Percentiles rank a stretch among this genome's conserved stretches.
These are phyloP conservation scores for Mamestra brassicae DNA, from an alignment of 2,888 invertebrate genomes.

Conservation along the genomic window DNA sequence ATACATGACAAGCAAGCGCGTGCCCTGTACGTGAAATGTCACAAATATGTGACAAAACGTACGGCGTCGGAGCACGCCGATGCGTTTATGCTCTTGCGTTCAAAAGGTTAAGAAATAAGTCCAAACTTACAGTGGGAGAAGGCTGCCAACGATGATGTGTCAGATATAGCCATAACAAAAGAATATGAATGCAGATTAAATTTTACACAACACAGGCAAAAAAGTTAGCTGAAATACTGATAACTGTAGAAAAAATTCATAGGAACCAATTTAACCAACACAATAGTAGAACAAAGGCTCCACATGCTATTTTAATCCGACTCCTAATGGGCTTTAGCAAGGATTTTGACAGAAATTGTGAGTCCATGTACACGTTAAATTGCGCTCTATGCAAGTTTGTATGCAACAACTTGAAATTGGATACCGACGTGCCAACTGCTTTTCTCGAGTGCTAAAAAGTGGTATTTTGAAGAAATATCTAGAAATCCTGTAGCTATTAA, in stretches of 20 bases:
- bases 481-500: too few relatives aligned
- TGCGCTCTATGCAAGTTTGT: not conserved
- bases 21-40: too few relatives aligned
- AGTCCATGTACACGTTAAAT: not conserved
- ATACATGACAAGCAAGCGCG: too few relatives aligned
- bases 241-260: not conserved
- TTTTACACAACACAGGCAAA: too few relatives aligned
- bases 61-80: too few relatives aligned
- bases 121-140: not conserved
- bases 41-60: too few relatives aligned
- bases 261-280: not conserved
- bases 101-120: too few relatives aligned
- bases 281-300: not conserved
- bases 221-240: too few relatives aligned
- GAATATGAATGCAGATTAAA: not conserved
- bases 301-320: slow-evolving; percentile 22
- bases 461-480: too few relatives aligned
- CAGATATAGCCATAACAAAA: not conserved
- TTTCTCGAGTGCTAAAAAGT: too few relatives aligned
- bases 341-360: slow-evolving; percentile 18
- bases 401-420: slow-evolving; percentile 5
- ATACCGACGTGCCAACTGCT: not conserved
- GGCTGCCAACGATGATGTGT: not conserved
- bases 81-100: too few relatives aligned
- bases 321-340: not conserved